These are phyloP conservation scores for Autographa pulchrina DNA, from an alignment of 2,888 invertebrate species.

Conservation along the genomic window DNA sequence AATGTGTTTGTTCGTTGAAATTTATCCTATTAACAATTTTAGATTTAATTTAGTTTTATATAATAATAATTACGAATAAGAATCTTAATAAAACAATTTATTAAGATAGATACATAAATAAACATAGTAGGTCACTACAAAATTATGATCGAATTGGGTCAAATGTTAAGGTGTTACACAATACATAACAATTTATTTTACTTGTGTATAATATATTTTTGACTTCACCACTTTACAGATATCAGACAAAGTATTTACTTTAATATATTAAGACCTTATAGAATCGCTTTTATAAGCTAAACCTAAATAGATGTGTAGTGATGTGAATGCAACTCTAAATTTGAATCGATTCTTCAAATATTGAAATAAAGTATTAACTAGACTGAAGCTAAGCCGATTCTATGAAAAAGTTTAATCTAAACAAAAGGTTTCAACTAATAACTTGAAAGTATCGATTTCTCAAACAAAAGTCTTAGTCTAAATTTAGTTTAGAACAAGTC, in stretches of 20 bases:
- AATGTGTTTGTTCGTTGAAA: no score
- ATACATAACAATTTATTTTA: no score
- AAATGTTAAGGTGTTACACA: no score
- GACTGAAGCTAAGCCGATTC: neutral
- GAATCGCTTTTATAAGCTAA: neutral
- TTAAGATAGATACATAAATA: no score
- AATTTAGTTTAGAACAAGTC: neutral
- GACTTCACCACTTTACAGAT: neutral
- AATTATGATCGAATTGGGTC: no score
- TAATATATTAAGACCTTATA: neutral
- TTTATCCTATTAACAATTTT: no score
- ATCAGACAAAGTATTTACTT: constrained; percentile 9
- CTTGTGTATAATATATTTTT: no score
- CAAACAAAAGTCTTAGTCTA: neutral
- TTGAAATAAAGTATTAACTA: no score
- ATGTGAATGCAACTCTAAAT: neutral
- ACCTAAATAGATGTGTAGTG: neutral
- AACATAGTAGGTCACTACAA: no score
- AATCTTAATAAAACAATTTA: no score
- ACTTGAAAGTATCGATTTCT: constrained; percentile 4
- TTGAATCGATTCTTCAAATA: neutral
- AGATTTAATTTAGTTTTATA: no score
- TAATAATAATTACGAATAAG: no score
- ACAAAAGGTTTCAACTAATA: constrained; percentile 1
- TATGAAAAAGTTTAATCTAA: neutral